Evolutionary conservation across 2,113 vertebrate species (phyloP), one percentile per base, ranked within the genome.

Genomic region (Danionella cerebrum): DNA sequence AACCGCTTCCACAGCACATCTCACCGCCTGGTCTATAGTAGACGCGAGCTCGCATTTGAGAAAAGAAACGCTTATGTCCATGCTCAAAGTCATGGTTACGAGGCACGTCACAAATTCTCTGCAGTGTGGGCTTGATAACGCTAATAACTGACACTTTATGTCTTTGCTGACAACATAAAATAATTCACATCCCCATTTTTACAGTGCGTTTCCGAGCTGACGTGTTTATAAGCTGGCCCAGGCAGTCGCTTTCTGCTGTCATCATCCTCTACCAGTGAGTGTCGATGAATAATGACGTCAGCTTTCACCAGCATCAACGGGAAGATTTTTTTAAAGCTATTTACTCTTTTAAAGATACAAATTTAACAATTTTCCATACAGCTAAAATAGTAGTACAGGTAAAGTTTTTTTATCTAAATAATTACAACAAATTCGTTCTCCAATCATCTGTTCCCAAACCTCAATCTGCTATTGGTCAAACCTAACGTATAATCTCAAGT

Each of bases 11-110:
- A 82, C 78, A 0, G 80, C 80, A n/a, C 66, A 62, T 13, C 75
- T 38, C 25, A 82, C 80, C 19, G 78, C 80, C 24, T 82, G 76
- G 10, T 82, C 80, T 6, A 82, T 76, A n/a, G 78, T 78, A 10
- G 80, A 67, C 5, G 76, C 76, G 31, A 82, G 75, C 51, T 82
- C 80, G 41, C 75, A 80, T 65, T 76, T 75, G 4, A 82, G 62
- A 60, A 80, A 75, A 62, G 80, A 79, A 16, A 79, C 69, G 36
- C 73, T 77, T 14, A 68, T 38, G 16, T 72, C 76, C 60, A 76
- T 72, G 4, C 69, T 75, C n/a, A 66, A 12, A 14, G 72, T 29
- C 72, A 75, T 73, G 44, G 4, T 44, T 31, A 12, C 11, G 14
- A 29, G 18, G 14, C 21, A 42, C n/a, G 8, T 33, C n/a, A 39